phyloP scores from a whole-genome alignment of 2,888 invertebrate genomes.

The Pandemis corylana region DNA sequence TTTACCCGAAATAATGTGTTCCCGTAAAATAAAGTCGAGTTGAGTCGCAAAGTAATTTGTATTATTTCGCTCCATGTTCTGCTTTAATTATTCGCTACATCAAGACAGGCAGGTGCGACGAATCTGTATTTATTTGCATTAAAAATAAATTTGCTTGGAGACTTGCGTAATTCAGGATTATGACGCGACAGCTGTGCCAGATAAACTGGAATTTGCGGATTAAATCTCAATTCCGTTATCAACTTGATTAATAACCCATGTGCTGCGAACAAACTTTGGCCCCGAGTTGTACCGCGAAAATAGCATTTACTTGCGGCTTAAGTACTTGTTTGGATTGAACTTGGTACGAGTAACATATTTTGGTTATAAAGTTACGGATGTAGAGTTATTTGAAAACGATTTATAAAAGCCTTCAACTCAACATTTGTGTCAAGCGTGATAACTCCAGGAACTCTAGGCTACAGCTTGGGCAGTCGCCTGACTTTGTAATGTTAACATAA shows the following conservation, averaged over 20 bases:
- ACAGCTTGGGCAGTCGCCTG: neutral
- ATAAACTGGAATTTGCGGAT: conserved; percentile 75
- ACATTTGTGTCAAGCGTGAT: neutral
- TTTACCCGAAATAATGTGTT: conserved; percentile 35
- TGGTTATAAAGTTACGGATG: neutral
- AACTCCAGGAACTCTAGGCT: neutral
- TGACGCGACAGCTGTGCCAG: conserved; percentile 76
- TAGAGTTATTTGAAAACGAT: neutral
- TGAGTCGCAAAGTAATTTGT: conserved; percentile 78
- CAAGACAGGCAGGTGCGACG: conserved; percentile 79
- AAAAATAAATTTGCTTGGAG: conserved; percentile 78
- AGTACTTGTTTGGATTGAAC: neutral
- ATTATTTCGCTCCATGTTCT: conserved; percentile 78
- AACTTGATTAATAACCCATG: conserved; percentile 65
- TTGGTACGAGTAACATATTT: neutral
- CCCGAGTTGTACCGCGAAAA: conserved; percentile 12
- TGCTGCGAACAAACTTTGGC: conserved; percentile 34
- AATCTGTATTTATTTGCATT: conserved; percentile 83
- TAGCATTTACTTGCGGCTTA: conserved; percentile 10
- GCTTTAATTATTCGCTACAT: conserved; percentile 78
- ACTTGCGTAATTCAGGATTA: conserved; percentile 78
- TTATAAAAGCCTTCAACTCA: neutral
- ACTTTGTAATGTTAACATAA: neutral
- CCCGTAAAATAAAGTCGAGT: conserved; percentile 71
- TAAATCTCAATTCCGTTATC: conserved; percentile 73